These are phyloP conservation scores for Epinephelus coioides DNA, from an alignment of 2,797 vertebrate genomes.

Conservation along the genomic window DNA sequence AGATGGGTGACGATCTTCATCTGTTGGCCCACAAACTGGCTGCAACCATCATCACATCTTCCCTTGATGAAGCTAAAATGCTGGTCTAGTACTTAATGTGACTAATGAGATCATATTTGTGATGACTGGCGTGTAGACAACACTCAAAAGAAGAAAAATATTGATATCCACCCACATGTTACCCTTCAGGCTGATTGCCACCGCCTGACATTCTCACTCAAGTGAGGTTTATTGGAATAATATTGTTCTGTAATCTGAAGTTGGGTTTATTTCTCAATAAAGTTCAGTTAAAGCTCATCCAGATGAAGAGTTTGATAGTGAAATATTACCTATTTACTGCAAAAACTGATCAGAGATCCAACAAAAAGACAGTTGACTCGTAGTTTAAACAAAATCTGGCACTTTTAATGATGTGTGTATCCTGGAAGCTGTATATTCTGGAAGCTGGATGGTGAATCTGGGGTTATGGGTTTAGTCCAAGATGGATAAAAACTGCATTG, in stretches of 20 bases:
- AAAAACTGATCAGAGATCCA: background rate
- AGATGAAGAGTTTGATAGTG: background rate
- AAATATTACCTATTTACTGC: background rate
- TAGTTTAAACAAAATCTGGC: background rate
- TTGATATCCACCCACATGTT: background rate
- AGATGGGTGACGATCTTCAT: conserved; percentile 40
- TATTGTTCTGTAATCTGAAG: background rate
- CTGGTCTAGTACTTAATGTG: conserved; percentile 3
- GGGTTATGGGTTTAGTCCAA: background rate
- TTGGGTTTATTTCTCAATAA: background rate
- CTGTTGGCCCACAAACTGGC: conserved; percentile 69
- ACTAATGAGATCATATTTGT: background rate
- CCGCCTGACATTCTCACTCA: background rate
- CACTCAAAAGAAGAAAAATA: background rate
- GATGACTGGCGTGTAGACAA: background rate
- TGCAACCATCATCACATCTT: conserved; percentile 71
- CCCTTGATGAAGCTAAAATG: conserved; percentile 68
- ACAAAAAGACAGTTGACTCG: background rate
- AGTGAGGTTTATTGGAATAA: conserved; percentile 7
- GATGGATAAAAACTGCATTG: background rate
- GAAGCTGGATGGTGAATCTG: background rate
- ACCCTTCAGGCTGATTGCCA: background rate
- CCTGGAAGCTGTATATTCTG: background rate
- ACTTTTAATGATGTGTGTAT: background rate
- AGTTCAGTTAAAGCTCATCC: background rate